Conservation (phyloP, 2,797 vertebrate genomes). For the Danio albolineatus region DNA sequence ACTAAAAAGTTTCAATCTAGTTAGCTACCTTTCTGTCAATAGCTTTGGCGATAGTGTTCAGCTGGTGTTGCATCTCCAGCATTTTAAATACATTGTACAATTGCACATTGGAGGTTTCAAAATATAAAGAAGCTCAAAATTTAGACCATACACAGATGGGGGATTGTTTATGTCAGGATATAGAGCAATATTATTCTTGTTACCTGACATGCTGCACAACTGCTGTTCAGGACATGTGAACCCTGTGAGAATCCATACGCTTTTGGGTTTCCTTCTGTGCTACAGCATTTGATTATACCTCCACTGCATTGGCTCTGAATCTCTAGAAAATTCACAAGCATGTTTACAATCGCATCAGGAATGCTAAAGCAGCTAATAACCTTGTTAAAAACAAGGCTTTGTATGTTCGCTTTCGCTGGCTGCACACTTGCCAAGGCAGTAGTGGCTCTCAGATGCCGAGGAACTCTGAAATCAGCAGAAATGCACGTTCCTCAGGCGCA, state of each 20-base stretch:
- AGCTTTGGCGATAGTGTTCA: neutral
- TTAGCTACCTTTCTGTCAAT: neutral
- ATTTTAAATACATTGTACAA: neutral
- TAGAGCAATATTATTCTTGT: conserved; percentile 14
- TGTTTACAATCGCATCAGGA: conserved; percentile 58
- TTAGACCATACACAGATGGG: conserved; percentile 3
- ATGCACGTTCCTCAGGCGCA: conserved; percentile 26
- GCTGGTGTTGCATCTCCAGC: conserved; percentile 2
- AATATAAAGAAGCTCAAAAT: neutral
- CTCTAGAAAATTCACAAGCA: conserved; percentile 53
- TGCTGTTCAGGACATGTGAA: conserved; percentile 27
- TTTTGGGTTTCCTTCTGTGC: conserved; percentile 12
- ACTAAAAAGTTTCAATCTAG: neutral
- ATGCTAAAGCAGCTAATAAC: conserved; percentile 60
- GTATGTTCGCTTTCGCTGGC: conserved; percentile 40
- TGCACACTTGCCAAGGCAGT: conserved; percentile 35
- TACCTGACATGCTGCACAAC: conserved; percentile 1
- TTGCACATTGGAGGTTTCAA: neutral
- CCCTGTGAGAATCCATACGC: conserved; percentile 26
- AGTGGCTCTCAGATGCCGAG: conserved; percentile 51
- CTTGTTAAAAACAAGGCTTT: conserved; percentile 48
- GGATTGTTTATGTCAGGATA: conserved; percentile 6
- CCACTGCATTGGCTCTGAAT: conserved; percentile 19
- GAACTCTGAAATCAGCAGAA: conserved; percentile 52
- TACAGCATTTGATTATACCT: neutral